Evolutionary conservation across 2,888 invertebrate species (phyloP).

Genomic region (Lithophane socia): DNA sequence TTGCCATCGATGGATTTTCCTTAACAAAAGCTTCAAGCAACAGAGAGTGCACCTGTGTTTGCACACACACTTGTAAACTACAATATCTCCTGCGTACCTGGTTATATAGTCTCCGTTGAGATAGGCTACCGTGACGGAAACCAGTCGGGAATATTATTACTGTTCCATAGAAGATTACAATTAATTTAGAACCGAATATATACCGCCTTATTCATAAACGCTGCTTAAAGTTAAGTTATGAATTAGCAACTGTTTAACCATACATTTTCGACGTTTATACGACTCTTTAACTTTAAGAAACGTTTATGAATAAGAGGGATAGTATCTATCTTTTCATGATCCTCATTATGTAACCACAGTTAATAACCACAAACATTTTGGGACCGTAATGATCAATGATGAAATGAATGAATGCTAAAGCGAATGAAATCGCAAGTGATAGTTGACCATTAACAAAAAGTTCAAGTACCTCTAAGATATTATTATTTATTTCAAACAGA

Average conservation of each 20-base stretch:
- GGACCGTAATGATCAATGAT: conserved; percentile 21
- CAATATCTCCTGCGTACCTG: background rate
- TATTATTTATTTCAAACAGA: conserved; percentile 36
- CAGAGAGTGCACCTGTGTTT: background rate
- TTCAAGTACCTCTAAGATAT: conserved; percentile 36
- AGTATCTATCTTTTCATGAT: background rate
- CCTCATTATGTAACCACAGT: background rate
- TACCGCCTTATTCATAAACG: no score
- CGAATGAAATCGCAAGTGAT: conserved; percentile 49
- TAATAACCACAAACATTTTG: conserved; percentile 10
- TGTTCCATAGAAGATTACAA: background rate
- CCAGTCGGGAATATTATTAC: background rate
- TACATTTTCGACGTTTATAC: no score
- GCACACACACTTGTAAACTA: no score
- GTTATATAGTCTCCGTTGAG: background rate
- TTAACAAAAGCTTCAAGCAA: background rate
- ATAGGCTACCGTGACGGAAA: background rate
- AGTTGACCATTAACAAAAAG: conserved; percentile 44
- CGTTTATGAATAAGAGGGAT: no score
- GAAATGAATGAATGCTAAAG: conserved; percentile 8
- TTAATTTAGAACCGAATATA: background rate
- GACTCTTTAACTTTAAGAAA: no score
- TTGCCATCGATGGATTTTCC: background rate
- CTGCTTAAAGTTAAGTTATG: no score
- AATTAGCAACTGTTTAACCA: no score